Evolutionary conservation across 2,888 invertebrate genomes (phyloP).

Genomic region (Acronicta aceris): DNA sequence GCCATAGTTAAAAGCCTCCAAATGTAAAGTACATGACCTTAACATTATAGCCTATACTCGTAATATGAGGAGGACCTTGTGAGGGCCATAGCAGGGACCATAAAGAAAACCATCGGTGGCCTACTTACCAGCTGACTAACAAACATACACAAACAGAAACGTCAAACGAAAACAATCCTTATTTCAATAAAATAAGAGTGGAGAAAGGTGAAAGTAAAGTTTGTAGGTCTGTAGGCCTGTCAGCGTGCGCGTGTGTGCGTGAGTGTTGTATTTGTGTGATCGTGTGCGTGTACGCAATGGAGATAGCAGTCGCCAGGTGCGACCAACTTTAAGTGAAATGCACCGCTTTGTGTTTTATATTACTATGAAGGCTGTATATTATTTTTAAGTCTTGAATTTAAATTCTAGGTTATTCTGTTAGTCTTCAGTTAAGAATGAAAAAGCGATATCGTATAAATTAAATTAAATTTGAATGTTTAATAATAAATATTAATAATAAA

Average conservation of each 20-base stretch:
- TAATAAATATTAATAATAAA: too few relatives aligned
- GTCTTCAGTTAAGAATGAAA: background rate
- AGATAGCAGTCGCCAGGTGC: conserved; percentile 81
- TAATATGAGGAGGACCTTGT: conserved; percentile 73
- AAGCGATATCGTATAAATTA: too few relatives aligned
- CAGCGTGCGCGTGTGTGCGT: conserved; percentile 69
- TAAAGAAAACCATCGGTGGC: conserved; percentile 83
- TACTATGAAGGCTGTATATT: background rate
- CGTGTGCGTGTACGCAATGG: conserved; percentile 84
- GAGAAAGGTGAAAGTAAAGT: conserved; percentile 74
- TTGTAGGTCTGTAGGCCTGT: conserved; percentile 88
- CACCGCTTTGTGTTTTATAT: conserved; percentile 65
- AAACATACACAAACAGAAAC: conserved; percentile 49
- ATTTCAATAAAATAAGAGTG: conserved; percentile 59
- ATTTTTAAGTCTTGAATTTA: background rate
- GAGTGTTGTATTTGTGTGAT: conserved; percentile 58
- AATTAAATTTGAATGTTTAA: background rate
- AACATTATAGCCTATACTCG: conserved; percentile 66
- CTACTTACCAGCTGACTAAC: conserved; percentile 78
- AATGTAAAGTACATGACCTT: conserved; percentile 67
- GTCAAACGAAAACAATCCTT: conserved; percentile 61
- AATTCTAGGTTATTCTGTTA: background rate
- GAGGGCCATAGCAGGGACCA: conserved; percentile 77
- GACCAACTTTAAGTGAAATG: conserved; percentile 82
- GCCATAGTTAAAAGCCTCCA: conserved; percentile 28